phyloP scores from a whole-genome alignment of 2,888 invertebrate genomes.

The Eupithecia subumbrata region DNA sequence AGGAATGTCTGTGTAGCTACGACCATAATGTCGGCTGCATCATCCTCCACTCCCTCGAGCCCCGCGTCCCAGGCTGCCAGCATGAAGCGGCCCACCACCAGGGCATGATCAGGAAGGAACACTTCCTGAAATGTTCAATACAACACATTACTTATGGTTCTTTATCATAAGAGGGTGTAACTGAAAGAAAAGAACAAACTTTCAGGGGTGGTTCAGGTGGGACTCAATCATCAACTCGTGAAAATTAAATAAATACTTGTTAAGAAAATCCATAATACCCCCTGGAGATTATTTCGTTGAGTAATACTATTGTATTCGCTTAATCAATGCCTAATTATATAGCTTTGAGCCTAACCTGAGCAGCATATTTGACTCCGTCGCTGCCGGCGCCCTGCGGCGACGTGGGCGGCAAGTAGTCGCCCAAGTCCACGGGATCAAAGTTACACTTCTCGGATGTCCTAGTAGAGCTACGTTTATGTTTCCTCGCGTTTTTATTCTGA shows the following conservation, averaged over 20 bases:
- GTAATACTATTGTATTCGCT: neutral
- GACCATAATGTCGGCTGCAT: slow-evolving; percentile 92
- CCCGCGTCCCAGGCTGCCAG: slow-evolving; percentile 95
- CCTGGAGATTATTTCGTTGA: neutral
- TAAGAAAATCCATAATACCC: neutral
- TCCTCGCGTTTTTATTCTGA: slow-evolving; percentile 74
- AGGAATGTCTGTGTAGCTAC: slow-evolving; percentile 91
- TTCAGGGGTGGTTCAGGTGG: neutral
- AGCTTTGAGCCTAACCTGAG: slow-evolving; percentile 61
- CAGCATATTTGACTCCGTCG: slow-evolving; percentile 79
- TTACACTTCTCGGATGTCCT: slow-evolving; percentile 83
- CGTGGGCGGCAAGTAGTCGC: slow-evolving; percentile 84
- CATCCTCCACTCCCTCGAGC: slow-evolving; percentile 92
- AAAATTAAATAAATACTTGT: neutral
- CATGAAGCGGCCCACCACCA: slow-evolving; percentile 92
- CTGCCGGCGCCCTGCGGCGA: slow-evolving; percentile 81
- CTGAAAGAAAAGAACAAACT: neutral
- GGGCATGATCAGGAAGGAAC: slow-evolving; percentile 92
- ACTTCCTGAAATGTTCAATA: slow-evolving; percentile 83
- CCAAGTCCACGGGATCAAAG: slow-evolving; percentile 85
- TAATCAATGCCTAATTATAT: neutral
- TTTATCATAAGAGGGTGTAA: neutral
- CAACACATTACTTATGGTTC: neutral
- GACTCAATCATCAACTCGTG: neutral
- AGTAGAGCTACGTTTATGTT: slow-evolving; percentile 79